These are phyloP conservation scores for Brachionus asplanchnoidis DNA, from an alignment of 1,140 invertebrate genomes.

Conservation along the genomic window DNA sequence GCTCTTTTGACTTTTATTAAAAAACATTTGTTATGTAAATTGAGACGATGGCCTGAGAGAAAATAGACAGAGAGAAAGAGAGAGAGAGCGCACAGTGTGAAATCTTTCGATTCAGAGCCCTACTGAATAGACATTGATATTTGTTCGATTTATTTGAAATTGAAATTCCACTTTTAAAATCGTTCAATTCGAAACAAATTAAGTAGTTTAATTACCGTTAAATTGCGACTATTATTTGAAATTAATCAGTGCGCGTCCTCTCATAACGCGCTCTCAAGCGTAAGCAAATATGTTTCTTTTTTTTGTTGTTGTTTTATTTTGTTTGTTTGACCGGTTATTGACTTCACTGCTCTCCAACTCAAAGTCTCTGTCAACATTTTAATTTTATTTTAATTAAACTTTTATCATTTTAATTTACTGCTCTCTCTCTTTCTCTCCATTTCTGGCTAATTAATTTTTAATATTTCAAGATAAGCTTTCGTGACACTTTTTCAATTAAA, in stretches of 20 bases:
- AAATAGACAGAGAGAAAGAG: neutral
- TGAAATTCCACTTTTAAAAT: constrained; percentile 35
- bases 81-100: neutral
- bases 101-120: neutral
- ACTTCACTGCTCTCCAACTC: neutral
- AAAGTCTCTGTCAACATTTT: neutral
- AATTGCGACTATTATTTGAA: constrained; percentile 35
- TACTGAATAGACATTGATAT: constrained; percentile 1
- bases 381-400: neutral
- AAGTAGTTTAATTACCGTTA: constrained; percentile 37
- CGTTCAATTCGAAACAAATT: constrained; percentile 34
- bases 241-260: constrained; percentile 41
- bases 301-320: constrained; percentile 23
- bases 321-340: constrained; percentile 17
- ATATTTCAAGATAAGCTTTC: constrained; percentile 37
- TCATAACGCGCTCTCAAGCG: constrained; percentile 12
- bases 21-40: constrained; percentile 40
- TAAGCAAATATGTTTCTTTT: neutral
- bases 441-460: neutral
- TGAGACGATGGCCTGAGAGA: neutral
- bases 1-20: constrained; percentile 20
- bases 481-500: neutral
- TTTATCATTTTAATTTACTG: neutral
- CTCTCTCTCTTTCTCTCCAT: neutral
- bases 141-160: constrained; percentile 1